Evolutionary conservation across 2,113 vertebrate genomes (phyloP).

Genomic region (Strix uralensis): DNA sequence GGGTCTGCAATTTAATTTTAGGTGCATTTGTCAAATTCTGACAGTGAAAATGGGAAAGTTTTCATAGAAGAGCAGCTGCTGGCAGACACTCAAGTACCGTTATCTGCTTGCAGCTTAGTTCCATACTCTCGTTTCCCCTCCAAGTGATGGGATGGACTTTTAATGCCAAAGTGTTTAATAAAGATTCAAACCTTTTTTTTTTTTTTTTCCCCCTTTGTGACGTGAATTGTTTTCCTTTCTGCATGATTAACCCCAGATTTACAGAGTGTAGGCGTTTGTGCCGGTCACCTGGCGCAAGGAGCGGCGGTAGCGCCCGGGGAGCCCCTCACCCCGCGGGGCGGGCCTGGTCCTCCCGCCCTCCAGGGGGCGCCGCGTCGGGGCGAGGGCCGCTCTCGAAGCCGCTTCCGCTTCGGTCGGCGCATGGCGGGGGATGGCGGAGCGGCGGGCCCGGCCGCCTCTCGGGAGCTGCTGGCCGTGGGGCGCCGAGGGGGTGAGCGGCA

Average conservation of each 20-base stretch:
- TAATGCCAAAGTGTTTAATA: not conserved
- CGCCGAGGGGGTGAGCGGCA: constrained; percentile 58
- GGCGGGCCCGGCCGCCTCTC: not conserved
- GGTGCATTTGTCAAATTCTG: not conserved
- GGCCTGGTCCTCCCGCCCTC: not conserved
- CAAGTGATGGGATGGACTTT: not conserved
- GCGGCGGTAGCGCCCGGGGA: too few relatives aligned
- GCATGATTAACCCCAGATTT: not conserved
- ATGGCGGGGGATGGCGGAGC: not conserved
- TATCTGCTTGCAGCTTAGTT: not conserved
- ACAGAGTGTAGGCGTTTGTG: too few relatives aligned
- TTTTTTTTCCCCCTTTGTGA: not conserved
- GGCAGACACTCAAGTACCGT: fast-evolving
- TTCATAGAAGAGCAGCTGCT: not conserved
- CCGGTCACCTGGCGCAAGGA: too few relatives aligned
- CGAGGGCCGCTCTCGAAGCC: fast-evolving
- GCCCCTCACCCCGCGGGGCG: not conserved
- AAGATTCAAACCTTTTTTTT: not conserved
- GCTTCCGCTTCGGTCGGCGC: not conserved
- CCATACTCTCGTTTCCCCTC: not conserved
- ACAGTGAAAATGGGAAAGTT: not conserved
- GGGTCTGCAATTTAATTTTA: not conserved
- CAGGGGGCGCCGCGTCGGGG: not conserved
- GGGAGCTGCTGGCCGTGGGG: constrained; percentile 73
- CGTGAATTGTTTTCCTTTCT: not conserved